Evolutionary conservation across 2,797 vertebrate genomes (phyloP).

Genomic region (Sphenodon punctatus): DNA sequence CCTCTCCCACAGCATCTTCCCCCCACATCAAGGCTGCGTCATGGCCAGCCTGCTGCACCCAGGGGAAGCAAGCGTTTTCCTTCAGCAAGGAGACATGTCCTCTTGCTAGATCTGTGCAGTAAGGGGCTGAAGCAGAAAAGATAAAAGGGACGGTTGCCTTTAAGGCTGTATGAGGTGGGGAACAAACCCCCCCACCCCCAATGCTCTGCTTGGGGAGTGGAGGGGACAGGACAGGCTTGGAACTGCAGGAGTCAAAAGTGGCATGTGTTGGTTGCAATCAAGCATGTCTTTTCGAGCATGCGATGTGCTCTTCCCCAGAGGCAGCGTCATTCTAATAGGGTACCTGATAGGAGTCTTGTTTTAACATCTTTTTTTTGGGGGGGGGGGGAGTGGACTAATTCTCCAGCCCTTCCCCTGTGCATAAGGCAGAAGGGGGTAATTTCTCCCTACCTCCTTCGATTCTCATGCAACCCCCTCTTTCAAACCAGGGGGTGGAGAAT

Average conservation of each 20-base stretch:
- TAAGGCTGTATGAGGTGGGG: background rate
- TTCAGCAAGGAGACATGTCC: background rate
- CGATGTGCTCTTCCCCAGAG: background rate
- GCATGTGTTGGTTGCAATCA: background rate
- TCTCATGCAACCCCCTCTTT: background rate
- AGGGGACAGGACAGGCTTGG: background rate
- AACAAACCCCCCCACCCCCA: fast-evolving
- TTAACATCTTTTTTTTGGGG: too few species aligned
- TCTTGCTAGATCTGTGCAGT: background rate
- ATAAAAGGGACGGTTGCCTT: too few species aligned
- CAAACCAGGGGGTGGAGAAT: too few species aligned
- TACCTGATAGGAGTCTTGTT: background rate
- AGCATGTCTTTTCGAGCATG: fast-evolving
- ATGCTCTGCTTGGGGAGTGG: fast-evolving
- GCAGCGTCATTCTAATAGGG: background rate
- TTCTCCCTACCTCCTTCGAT: background rate
- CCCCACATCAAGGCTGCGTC: background rate
- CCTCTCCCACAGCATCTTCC: conserved; percentile 35
- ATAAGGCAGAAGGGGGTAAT: background rate
- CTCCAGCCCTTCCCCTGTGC: background rate
- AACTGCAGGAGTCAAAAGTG: background rate
- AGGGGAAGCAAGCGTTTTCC: background rate
- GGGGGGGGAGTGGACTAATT: background rate
- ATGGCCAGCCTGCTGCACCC: background rate
- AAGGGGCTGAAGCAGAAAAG: too few species aligned